phyloP scores from a whole-genome alignment of 2,113 vertebrate species.

The Egretta garzetta region DNA sequence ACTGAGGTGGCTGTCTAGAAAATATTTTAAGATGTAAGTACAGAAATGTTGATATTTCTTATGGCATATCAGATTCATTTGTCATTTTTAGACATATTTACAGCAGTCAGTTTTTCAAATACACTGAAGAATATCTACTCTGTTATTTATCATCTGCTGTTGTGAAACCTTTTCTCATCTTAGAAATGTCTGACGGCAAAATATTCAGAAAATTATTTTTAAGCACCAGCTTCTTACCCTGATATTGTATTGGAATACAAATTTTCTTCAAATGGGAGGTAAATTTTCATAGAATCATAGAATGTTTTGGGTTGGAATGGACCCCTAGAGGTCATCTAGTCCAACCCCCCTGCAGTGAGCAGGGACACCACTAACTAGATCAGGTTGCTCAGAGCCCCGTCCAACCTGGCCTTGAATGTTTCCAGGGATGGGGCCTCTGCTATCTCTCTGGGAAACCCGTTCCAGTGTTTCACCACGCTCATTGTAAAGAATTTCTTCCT shows the following conservation, averaged over 20 bases:
- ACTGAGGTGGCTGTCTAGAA: background rate
- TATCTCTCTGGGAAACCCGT: too few relatives aligned
- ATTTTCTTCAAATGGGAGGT: too few relatives aligned
- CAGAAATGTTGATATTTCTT: background rate
- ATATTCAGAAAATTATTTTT: background rate
- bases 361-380: too few relatives aligned
- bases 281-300: too few relatives aligned
- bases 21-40: slow-evolving; percentile 34
- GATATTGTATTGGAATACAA: background rate
- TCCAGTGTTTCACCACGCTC: too few relatives aligned
- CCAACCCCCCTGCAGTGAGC: too few relatives aligned
- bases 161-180: background rate
- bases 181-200: background rate
- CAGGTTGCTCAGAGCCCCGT: too few relatives aligned
- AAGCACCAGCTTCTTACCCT: background rate
- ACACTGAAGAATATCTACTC: background rate
- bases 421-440: too few relatives aligned
- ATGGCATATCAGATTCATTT: background rate
- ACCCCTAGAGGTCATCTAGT: too few relatives aligned
- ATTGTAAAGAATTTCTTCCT: too few relatives aligned
- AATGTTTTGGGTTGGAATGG: too few relatives aligned
- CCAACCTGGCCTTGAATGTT: too few relatives aligned
- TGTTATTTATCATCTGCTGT: background rate
- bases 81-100: background rate
- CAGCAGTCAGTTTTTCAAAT: background rate